Base-by-base conservation (phyloP, 2,113 vertebrate species). In the Psilopogon haemacephalus region DNA sequence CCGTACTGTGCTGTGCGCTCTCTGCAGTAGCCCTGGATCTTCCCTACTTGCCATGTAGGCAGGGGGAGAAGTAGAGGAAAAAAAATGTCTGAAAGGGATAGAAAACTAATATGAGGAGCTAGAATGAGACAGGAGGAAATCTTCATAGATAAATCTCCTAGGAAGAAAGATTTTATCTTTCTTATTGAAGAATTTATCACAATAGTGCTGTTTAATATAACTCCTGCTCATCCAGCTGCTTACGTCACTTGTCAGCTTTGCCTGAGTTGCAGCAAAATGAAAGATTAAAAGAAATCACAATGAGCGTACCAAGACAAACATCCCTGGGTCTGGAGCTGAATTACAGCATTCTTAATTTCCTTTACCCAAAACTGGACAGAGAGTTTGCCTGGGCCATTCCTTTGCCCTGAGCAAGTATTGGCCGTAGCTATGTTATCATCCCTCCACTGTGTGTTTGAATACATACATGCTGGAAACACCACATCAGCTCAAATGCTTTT, bases 151-250 rank as follows among this genome's bases (percentile, higher is more conserved):
- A 63, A 85, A 69, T 82, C 74, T 89, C 48, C n/a, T 84, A 73
- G 55, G 68, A 87, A 56, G 59, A 79, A 84, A 89, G 93, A 95
- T 95, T 80, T 93, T 92, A 93, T 93, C 94, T 92, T 83, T 84
- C 37, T 93, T 96, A 94, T 93, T 95, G 79, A 94, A 87, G 71
- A 92, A 87, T 92, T 94, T 86, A 79, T 93, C 86, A 89, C 89
- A 90, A 87, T 85, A 63, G 71, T 83, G 69, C 50, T 89, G 48
- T 94, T 90, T 93, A 94, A 96, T 94, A 71, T 75, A 92, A 74
- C 63, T 93, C 69, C 67, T 73, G 81, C 88, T 93, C 82, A 82
- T 92, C 84, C 71, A 30, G 75, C 89, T 92, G 55, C 65, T 92
- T 84, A 52, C 30, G 35, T 92, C 86, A 73, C 78, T 85, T 92